Evolutionary conservation across 2,888 invertebrate species (phyloP).

Genomic region (Falcaria lacertinaria): DNA sequence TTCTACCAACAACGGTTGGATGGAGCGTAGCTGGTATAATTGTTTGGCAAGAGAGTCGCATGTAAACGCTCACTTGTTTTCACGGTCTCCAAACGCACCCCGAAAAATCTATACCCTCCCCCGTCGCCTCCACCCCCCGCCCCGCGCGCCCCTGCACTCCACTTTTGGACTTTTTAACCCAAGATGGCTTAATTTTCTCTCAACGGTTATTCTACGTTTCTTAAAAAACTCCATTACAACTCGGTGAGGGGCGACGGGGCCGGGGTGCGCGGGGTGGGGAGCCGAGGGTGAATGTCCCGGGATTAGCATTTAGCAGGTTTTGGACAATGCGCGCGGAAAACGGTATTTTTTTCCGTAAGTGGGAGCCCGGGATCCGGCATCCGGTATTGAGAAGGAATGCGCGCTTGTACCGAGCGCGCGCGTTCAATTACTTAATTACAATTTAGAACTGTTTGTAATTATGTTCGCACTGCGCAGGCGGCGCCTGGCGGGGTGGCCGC

Average conservation of each 20-base stretch:
- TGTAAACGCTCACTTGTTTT: neutral
- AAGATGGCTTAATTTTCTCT: conserved; percentile 73
- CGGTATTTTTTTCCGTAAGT: conserved; percentile 5
- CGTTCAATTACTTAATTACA: conserved; percentile 33
- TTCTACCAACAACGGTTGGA: no score
- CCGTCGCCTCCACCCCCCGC: conserved; percentile 11
- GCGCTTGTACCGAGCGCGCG: conserved; percentile 22
- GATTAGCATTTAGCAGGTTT: conserved; percentile 44
- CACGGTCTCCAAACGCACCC: conserved; percentile 17
- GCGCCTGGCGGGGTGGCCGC: no score
- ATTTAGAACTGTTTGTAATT: conserved; percentile 10
- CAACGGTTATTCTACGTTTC: conserved; percentile 54
- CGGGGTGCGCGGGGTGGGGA: conserved; percentile 17
- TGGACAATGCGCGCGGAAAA: conserved; percentile 37
- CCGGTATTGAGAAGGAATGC: conserved; percentile 20
- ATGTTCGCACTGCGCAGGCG: neutral
- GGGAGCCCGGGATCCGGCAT: conserved; percentile 12
- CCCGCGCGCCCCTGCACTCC: conserved; percentile 19
- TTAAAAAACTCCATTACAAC: conserved; percentile 58
- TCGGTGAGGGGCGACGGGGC: conserved; percentile 9
- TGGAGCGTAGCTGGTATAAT: neutral
- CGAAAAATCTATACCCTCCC: conserved; percentile 27
- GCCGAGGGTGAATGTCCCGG: conserved; percentile 13
- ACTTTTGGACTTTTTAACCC: conserved; percentile 69
- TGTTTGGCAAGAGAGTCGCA: conserved; percentile 10